phyloP scores from a whole-genome alignment of 2,797 vertebrate genomes.

The Linurgus olivaceus region DNA sequence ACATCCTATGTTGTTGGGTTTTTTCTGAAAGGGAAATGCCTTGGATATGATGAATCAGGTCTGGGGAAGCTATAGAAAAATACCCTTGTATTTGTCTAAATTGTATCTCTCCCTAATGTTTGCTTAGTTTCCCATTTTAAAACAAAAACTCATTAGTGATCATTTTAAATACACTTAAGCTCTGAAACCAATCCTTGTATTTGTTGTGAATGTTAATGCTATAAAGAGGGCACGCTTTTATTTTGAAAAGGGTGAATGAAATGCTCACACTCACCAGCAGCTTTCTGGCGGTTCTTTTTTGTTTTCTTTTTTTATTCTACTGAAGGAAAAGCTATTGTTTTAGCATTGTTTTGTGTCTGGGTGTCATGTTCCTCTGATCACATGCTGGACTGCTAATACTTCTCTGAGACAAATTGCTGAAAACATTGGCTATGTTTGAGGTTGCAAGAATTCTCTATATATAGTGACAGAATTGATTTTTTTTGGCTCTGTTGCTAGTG shows the following conservation, averaged over 20 bases:
- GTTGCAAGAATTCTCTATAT: not conserved
- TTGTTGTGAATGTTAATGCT: not conserved
- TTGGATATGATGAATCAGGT: not conserved
- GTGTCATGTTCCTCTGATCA: not conserved
- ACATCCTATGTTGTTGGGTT: not conserved
- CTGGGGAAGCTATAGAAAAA: not conserved
- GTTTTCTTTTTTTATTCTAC: not conserved
- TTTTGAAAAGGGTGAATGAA: not conserved
- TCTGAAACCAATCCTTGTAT: not conserved
- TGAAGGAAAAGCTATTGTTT: not conserved
- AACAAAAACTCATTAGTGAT: not conserved
- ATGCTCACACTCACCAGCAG: not conserved
- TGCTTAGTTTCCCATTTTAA: not conserved
- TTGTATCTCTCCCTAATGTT: not conserved
- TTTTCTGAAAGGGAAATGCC: not conserved
- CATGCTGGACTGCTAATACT: not conserved
- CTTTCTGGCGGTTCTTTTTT: not conserved
- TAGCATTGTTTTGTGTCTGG: not conserved
- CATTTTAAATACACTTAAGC: not conserved
- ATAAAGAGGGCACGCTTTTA: not conserved
- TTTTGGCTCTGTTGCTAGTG: conserved; percentile 55
- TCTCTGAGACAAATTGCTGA: conserved; percentile 15
- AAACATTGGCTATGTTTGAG: not conserved
- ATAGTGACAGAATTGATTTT: conserved; percentile 29
- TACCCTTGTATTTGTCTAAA: not conserved